phyloP scores from a whole-genome alignment of 2,797 vertebrate genomes.

The Naso thynnoides region DNA sequence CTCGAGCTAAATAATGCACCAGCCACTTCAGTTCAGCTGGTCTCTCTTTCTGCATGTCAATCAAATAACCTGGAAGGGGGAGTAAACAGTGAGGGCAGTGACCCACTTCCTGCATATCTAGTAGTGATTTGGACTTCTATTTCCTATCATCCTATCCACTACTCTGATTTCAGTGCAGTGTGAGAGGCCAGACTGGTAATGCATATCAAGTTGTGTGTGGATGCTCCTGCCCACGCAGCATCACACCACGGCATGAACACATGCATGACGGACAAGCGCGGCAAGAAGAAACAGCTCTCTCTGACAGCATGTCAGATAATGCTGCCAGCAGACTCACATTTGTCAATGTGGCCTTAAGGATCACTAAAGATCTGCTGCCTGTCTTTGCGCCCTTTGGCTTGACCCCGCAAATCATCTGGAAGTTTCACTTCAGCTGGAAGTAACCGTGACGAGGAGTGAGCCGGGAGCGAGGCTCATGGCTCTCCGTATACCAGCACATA shows the following conservation, averaged over 20 bases:
- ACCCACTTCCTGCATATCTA: slow-evolving; percentile 4
- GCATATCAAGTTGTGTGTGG: slow-evolving; percentile 14
- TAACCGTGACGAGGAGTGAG: slow-evolving; percentile 12
- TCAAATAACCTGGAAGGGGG: slow-evolving; percentile 14
- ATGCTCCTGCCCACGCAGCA: slow-evolving; percentile 19
- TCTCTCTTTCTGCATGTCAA: slow-evolving; percentile 19
- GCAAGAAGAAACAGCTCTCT: slow-evolving; percentile 38
- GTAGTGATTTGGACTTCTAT: neutral
- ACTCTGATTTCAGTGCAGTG: slow-evolving; percentile 1
- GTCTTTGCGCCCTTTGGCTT: slow-evolving; percentile 17
- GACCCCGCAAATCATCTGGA: slow-evolving; percentile 30
- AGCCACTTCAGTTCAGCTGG: neutral
- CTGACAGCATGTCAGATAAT: slow-evolving; percentile 52
- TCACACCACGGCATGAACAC: slow-evolving; percentile 1
- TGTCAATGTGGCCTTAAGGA: slow-evolving; percentile 41
- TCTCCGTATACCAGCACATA: neutral
- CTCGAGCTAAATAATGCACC: slow-evolving; percentile 7
- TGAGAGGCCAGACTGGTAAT: slow-evolving; percentile 13
- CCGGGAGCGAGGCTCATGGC: slow-evolving; percentile 6
- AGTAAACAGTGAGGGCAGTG: slow-evolving; percentile 19
- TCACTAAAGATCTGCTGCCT: slow-evolving; percentile 36
- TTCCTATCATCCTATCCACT: neutral
- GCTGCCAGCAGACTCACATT: slow-evolving; percentile 38
- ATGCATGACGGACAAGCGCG: slow-evolving; percentile 39
- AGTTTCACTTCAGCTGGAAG: slow-evolving; percentile 27